A percentile compares a stretch with the other conserved stretches of the same genome.
Evolutionary conservation across 2,797 vertebrate species (phyloP).

Genomic region (Molossus molossus): DNA sequence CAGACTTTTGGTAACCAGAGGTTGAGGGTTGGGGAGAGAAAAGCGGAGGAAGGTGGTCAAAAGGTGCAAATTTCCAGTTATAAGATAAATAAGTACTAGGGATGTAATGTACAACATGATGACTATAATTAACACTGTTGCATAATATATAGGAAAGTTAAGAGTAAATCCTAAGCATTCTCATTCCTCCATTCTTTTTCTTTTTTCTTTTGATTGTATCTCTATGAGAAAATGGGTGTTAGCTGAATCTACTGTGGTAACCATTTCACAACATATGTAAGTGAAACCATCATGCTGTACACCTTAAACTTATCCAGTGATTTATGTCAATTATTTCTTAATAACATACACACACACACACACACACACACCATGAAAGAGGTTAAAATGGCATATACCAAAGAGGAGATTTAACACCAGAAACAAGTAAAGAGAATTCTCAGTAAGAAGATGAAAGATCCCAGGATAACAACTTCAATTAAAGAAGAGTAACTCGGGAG

Average conservation of each 20-base stretch:
- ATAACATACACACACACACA: no score
- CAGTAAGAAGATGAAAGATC: not conserved
- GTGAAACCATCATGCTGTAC: no score
- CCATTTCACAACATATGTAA: no score
- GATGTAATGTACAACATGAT: not conserved
- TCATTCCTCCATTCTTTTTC: no score
- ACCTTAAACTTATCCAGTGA: no score
- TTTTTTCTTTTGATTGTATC: no score
- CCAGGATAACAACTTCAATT: not conserved
- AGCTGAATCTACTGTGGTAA: no score
- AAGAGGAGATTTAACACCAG: not conserved
- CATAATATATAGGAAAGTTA: not conserved
- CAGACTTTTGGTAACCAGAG: not conserved
- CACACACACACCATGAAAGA: not conserved
- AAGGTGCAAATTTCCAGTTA: not conserved
- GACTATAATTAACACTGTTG: not conserved
- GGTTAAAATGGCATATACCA: not conserved
- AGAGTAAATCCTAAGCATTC: not conserved
- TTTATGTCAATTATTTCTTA: no score
- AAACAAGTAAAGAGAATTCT: not conserved
- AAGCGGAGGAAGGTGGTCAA: not conserved
- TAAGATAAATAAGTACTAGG: not conserved
- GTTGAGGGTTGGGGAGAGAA: not conserved
- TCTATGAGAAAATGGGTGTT: no score
- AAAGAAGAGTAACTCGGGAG: not conserved